Evolutionary conservation across 2,888 invertebrate genomes (phyloP), one percentile per base, ranked within the genome.

Genomic region (Leucania comma): DNA sequence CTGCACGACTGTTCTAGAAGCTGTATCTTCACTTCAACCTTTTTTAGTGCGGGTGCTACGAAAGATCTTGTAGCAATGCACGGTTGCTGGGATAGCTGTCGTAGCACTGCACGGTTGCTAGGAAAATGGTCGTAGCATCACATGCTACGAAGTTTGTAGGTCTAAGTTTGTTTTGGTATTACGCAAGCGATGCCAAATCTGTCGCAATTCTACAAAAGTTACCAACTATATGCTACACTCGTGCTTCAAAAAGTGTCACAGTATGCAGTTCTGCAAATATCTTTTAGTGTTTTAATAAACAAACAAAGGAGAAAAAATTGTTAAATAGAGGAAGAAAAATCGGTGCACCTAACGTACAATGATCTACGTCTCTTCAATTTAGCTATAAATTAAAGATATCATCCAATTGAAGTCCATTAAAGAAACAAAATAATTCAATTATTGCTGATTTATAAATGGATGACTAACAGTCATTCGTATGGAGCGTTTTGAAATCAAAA

Each of bases 351-450:
- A 6, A 35, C 14, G 42, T 14, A 68, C 9, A 32, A 65, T 38
- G 26, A 24, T 29, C 8, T 12, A 29, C 10, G 66, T 48, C 3
- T 61, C 50, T 46, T 51, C 73, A 74, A 74, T 75, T 56, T n/a
- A 56, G 2, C 2, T 10, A 1, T 46, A 38, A 65, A 72, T 74
- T 54, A 48, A 32, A 50, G 50, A 26, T 26, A 50, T 64, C 35
- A 46, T 46, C 24, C 68, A 51, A 68, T 60, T 68, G 12, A 22
- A 75, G n/a, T 20, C 46, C 3, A 56, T 67, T 60, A 26, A n/a
- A 17, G 68, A 26, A 20, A 14, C 35, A 42, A 60, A 35, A 68
- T 57, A 38, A 46, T 76, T 51, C 17, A 48, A 72, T 67, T 17
- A 51, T 6, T 12, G 24, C 10, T 58, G 17, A 32, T 66, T 22